These are phyloP conservation scores for Uropsilus gracilis DNA, from an alignment of 2,113 vertebrate genomes.

Conservation along the genomic window DNA sequence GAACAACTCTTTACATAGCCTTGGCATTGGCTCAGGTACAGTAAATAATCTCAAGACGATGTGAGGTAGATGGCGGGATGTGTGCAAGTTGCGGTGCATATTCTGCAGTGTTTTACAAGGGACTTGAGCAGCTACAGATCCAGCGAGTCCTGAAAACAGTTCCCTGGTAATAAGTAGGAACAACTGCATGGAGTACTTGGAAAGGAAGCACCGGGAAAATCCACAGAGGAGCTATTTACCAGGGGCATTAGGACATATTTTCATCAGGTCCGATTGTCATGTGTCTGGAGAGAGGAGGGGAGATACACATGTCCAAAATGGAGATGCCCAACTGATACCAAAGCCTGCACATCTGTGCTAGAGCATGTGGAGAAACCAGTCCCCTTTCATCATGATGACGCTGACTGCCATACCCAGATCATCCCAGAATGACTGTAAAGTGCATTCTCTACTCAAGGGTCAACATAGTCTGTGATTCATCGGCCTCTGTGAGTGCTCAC, in stretches of 20 bases:
- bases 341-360: background rate
- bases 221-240: background rate
- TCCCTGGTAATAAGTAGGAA: background rate
- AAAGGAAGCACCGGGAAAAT: background rate
- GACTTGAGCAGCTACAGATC: background rate
- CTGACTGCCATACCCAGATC: background rate
- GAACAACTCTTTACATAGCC: background rate
- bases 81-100: background rate
- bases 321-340: background rate
- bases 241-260: background rate
- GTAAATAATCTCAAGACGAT: background rate
- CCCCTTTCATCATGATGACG: background rate
- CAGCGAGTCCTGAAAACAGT: background rate
- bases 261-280: background rate
- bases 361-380: background rate
- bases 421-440: background rate
- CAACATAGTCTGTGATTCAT: slow-evolving; percentile 6
- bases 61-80: background rate
- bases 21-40: background rate
- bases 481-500: background rate
- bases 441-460: background rate
- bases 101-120: background rate
- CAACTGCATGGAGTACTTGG: background rate
- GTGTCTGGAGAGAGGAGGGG: background rate
- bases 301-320: background rate